Evolutionary conservation across 2,888 invertebrate genomes (phyloP).

Genomic region (Abrostola triplasia): DNA sequence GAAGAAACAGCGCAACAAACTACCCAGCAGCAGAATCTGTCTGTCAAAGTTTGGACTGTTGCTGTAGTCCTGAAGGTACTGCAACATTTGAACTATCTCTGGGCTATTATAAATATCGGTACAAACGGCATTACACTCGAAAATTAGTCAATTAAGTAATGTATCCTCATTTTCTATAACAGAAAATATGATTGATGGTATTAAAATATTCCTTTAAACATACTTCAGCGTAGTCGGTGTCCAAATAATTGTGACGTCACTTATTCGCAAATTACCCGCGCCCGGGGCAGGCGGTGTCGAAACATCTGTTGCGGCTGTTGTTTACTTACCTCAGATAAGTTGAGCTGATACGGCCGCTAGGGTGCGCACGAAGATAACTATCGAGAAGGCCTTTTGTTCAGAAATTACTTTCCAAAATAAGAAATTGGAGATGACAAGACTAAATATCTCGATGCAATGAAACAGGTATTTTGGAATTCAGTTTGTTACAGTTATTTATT

Average conservation of each 20-base stretch:
- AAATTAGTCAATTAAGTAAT: background rate
- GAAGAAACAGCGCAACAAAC: too few species aligned
- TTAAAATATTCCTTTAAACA: constrained; percentile 9
- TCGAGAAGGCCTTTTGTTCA: background rate
- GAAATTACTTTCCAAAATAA: background rate
- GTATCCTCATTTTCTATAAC: background rate
- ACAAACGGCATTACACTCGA: background rate
- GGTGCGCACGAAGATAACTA: constrained; percentile 33
- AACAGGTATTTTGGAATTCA: too few species aligned
- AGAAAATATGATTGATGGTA: background rate
- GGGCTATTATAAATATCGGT: too few species aligned
- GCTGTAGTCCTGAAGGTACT: too few species aligned
- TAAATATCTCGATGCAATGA: too few species aligned
- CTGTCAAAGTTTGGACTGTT: too few species aligned
- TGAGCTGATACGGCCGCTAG: constrained; percentile 41
- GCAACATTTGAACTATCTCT: too few species aligned
- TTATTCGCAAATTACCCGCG: constrained; percentile 54
- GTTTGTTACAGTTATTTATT: too few species aligned
- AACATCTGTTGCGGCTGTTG: constrained; percentile 60
- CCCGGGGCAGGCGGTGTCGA: constrained; percentile 49
- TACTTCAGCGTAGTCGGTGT: constrained; percentile 16
- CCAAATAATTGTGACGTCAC: constrained; percentile 38
- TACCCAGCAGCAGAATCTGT: too few species aligned
- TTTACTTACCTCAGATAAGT: constrained; percentile 57
- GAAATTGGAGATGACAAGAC: background rate